Conservation (phyloP, 1,140 invertebrate species). For the Gonioctena quinquepunctata region DNA sequence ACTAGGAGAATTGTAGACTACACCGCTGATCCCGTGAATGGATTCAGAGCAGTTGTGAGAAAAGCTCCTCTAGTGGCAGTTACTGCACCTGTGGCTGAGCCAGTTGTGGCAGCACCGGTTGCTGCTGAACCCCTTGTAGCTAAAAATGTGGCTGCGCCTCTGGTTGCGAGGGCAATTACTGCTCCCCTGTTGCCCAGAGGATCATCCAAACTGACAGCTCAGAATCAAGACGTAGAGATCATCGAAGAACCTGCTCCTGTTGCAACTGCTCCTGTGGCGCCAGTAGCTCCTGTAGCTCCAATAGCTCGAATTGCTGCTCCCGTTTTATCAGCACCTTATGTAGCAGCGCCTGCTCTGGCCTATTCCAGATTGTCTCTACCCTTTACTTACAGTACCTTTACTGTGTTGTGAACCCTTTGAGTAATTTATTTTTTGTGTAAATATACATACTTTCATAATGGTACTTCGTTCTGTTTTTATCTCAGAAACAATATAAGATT, state of each 20-base stretch:
- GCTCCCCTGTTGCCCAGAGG: slow-evolving; percentile 40
- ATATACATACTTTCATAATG: no score
- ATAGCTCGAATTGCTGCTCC: slow-evolving; percentile 13
- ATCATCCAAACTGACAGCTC: no score
- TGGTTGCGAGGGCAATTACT: slow-evolving; percentile 27
- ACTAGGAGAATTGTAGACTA: slow-evolving; percentile 68
- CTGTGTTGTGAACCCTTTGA: slow-evolving; percentile 3
- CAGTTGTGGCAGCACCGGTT: slow-evolving; percentile 62
- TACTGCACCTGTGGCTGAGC: slow-evolving; percentile 60
- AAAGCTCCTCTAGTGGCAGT: slow-evolving; percentile 50
- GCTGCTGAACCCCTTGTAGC: slow-evolving; percentile 53
- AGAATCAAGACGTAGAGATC: slow-evolving; percentile 40
- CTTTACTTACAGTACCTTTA: slow-evolving; percentile 8
- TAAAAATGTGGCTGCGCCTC: slow-evolving; percentile 38
- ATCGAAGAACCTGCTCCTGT: slow-evolving; percentile 30
- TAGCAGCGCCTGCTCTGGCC: neutral
- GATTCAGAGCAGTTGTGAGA: slow-evolving; percentile 58
- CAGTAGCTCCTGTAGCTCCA: slow-evolving; percentile 21
- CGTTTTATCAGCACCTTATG: neutral
- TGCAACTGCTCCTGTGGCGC: slow-evolving; percentile 26
- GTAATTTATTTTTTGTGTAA: no score
- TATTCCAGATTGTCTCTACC: neutral
- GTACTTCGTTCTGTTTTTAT: no score
- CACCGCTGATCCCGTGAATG: slow-evolving; percentile 63
- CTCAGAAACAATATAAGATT: no score